A percentile compares a stretch with the other conserved stretches of the same genome.
These are phyloP conservation scores for Leucophenga varia DNA, from an alignment of 1,140 invertebrate genomes.

Conservation along the genomic window DNA sequence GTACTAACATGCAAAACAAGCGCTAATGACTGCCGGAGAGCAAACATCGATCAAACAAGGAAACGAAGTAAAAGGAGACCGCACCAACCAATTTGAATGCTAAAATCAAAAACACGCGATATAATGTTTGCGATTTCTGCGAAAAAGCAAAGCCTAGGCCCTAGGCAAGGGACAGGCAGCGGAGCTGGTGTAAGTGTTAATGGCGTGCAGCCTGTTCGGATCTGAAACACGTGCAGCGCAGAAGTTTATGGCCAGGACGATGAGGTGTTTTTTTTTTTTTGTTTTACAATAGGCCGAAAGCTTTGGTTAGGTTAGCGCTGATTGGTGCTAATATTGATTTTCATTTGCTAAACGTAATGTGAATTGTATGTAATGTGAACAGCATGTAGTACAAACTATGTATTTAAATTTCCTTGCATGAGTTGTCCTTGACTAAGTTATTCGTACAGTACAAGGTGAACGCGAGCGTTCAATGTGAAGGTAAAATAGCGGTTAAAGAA, in stretches of 20 bases:
- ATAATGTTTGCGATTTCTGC: conserved; percentile 27
- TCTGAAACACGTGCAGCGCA: too few species aligned
- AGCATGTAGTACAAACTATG: conserved; percentile 34
- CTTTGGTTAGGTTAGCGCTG: conserved; percentile 15
- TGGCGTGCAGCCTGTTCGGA: too few species aligned
- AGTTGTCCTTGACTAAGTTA: conserved; percentile 38
- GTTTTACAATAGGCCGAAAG: not conserved
- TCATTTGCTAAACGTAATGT: too few species aligned
- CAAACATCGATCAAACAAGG: conserved; percentile 48
- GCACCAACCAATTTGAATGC: conserved; percentile 36
- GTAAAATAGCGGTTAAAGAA: conserved; percentile 27
- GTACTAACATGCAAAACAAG: too few species aligned
- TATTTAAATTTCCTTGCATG: conserved; percentile 9
- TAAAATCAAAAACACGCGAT: conserved; percentile 45
- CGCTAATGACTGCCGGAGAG: too few species aligned
- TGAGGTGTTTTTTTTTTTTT: too few species aligned
- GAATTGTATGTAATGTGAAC: conserved; percentile 18
- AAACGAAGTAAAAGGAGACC: too few species aligned
- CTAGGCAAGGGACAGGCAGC: too few species aligned
- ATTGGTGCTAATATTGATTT: too few species aligned
- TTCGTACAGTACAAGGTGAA: conserved; percentile 25
- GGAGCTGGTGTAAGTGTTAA: too few species aligned
- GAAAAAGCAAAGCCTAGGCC: too few species aligned
- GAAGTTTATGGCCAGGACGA: too few species aligned
- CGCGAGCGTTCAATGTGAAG: conserved; percentile 36